Evolutionary conservation across 2,888 invertebrate genomes (phyloP), one percentile per base, ranked within the genome.

Genomic region (Melinaea marsaeus): DNA sequence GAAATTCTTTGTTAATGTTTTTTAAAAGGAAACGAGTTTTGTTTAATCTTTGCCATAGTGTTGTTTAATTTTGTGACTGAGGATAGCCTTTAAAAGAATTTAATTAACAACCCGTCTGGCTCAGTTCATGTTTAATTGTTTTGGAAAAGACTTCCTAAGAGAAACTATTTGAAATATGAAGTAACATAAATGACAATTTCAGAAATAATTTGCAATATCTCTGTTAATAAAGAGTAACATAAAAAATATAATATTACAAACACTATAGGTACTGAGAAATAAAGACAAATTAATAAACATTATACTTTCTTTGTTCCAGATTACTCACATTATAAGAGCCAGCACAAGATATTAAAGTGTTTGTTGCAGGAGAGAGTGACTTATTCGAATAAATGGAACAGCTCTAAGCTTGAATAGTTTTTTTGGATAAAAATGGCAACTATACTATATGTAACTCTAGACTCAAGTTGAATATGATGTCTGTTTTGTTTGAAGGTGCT

Each of bases 381-480:
- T 63, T 68, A 68, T 65, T 48, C 4, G 46, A 45, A 32, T n/a
- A 58, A 58, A 69, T 64, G 62, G 55, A 58, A 42, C 42, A 9
- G 42, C 42, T 62, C 61, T 74, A 69, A 69, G 65, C 58, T 57
- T 51, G 79, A 81, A 84, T 68, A 77, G 76, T 67, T 75, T 74
- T n/a, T 68, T 45, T 85, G 82, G 81, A 80, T 73, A 67, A 69
- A 76, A 71, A 72, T 69, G 66, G 80, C 80, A 85, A 88, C 84
- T 69, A 79, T 75, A 77, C 86, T 77, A 2, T 78, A 70, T 90
- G 91, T 76, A 79, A 81, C 75, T 67, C 81, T 85, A 75, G 81
- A 76, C 80, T 91, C 75, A 88, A 89, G 81, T 65, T 91, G 77
- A 89, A 85, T 42, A 74, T 91, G 69, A 73, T 85, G 34, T 83